Evolutionary conservation across 2,888 invertebrate genomes (phyloP).

Genomic region (Drosophila mercatorum): DNA sequence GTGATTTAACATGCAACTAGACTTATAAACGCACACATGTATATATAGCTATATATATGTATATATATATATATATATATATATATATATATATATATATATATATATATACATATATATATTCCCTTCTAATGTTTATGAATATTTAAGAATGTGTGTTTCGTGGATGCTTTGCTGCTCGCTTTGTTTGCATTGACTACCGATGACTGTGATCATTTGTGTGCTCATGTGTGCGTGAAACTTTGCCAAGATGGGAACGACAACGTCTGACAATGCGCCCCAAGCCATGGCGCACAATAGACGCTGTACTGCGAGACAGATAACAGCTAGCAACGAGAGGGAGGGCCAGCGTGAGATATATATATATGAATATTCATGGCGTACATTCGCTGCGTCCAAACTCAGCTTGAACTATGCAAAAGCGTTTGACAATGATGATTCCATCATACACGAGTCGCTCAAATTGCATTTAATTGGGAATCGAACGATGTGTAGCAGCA

Average conservation of each 20-base stretch:
- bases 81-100: not conserved
- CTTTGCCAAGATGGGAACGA: slow-evolving; percentile 41
- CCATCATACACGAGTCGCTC: slow-evolving; percentile 1
- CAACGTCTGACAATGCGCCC: slow-evolving; percentile 10
- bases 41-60: not conserved
- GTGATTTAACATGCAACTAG: slow-evolving; percentile 19
- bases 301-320: not conserved
- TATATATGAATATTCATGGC: slow-evolving; percentile 44
- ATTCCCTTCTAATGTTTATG: slow-evolving; percentile 11
- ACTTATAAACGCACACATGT: not conserved
- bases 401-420: slow-evolving; percentile 2
- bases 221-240: slow-evolving; percentile 60
- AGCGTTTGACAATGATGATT: slow-evolving; percentile 14
- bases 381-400: slow-evolving; percentile 2
- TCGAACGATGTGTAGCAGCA: slow-evolving; percentile 22
- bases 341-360: not conserved
- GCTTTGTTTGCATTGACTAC: slow-evolving; percentile 56
- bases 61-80: not conserved
- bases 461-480: slow-evolving; percentile 45
- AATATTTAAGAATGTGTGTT: slow-evolving; percentile 43
- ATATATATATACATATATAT: not conserved
- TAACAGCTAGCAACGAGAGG: not conserved
- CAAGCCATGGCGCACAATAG: not conserved
- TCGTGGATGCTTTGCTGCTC: slow-evolving; percentile 42
- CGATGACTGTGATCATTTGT: slow-evolving; percentile 55